Evolutionary conservation across 1,140 invertebrate species (phyloP).

Genomic region (Drosophila virilis): DNA sequence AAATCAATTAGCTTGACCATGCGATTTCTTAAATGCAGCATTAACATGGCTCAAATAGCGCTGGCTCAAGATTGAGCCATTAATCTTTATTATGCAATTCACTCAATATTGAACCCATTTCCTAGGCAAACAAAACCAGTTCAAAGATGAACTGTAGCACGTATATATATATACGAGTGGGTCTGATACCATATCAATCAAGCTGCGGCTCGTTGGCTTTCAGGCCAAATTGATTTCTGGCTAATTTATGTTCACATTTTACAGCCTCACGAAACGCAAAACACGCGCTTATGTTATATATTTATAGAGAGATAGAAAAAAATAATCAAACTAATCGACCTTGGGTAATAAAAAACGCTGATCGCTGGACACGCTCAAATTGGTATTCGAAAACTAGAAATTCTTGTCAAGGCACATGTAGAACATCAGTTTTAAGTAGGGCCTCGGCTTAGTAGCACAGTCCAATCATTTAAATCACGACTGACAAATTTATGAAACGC

Average conservation of each 20-base stretch:
- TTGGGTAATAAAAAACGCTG: constrained; percentile 52
- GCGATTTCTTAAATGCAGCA: constrained; percentile 33
- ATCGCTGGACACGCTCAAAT: constrained; percentile 13
- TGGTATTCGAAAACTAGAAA: constrained; percentile 32
- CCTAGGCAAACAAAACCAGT: constrained; percentile 60
- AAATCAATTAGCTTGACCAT: constrained; percentile 45
- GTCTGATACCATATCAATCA: constrained; percentile 56
- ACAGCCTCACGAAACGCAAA: constrained; percentile 36
- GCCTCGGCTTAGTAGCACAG: constrained; percentile 19
- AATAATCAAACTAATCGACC: constrained; percentile 44
- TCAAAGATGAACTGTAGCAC: constrained; percentile 34
- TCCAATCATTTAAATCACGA: constrained; percentile 3
- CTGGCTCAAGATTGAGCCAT: constrained; percentile 27
- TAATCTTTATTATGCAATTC: constrained; percentile 47
- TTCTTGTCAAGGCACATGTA: constrained; percentile 37
- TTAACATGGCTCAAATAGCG: constrained; percentile 12
- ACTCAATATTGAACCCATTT: constrained; percentile 30
- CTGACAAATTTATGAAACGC: constrained; percentile 9
- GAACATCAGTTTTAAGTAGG: constrained; percentile 18
- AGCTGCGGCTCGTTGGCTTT: neutral
- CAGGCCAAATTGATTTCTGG: constrained; percentile 46
- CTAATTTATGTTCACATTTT: constrained; percentile 65
- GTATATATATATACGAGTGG: constrained; percentile 10
- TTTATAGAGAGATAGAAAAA: neutral
- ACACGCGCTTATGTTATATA: constrained; percentile 39